Evolutionary conservation across 2,797 vertebrate genomes (phyloP).

Genomic region (Nothura maculosa): DNA sequence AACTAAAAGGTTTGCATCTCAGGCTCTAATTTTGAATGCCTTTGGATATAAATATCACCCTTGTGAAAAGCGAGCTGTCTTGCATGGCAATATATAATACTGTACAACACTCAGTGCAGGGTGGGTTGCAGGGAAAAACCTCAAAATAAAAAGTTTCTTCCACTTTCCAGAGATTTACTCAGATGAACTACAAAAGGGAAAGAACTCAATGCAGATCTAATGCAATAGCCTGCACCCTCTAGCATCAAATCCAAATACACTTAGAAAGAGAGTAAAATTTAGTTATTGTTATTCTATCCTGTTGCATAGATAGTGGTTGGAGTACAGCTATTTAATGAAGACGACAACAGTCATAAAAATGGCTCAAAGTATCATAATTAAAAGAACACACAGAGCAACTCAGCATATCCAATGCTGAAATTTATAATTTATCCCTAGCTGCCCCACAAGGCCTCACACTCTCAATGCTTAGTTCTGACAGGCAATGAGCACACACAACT

Average conservation of each 20-base stretch:
- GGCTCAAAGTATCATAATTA: background rate
- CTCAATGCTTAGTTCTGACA: background rate
- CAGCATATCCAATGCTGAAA: background rate
- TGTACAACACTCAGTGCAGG: accelerated
- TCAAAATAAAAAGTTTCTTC: background rate
- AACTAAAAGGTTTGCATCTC: background rate
- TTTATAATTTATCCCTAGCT: background rate
- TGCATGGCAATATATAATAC: background rate
- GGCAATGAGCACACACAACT: background rate
- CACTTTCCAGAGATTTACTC: background rate
- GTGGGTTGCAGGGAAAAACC: background rate
- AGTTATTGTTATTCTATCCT: background rate
- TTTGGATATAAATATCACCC: background rate
- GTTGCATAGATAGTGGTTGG: background rate
- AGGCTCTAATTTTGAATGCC: background rate
- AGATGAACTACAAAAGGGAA: background rate
- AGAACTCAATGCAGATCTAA: background rate
- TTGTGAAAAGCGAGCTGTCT: background rate
- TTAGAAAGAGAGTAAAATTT: background rate
- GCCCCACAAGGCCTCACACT: background rate
- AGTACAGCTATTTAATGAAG: background rate
- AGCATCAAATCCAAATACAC: background rate
- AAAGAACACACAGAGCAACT: background rate
- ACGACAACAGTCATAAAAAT: background rate
- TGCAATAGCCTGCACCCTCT: background rate